Percentiles rank a stretch among this genome's conserved stretches.
These are phyloP conservation scores for Pocillopora damicornis DNA, from an alignment of 64 coral and sea anemone genomes.

Conservation along the genomic window DNA sequence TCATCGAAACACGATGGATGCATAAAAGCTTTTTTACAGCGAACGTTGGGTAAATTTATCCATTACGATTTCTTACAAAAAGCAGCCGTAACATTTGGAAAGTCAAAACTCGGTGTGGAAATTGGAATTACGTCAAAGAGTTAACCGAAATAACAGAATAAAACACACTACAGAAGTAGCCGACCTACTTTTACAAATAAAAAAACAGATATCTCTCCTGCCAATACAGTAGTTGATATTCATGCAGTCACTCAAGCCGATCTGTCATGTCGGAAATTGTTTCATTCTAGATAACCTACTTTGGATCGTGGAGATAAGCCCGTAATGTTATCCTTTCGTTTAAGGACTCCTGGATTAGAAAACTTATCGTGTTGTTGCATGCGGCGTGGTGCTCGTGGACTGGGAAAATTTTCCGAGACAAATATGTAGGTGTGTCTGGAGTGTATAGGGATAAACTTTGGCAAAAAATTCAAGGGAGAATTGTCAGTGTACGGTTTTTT, in stretches of 20 bases:
- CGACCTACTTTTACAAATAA: neutral
- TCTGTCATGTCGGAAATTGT: conserved; percentile 30
- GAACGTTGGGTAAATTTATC: neutral
- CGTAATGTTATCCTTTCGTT: conserved; percentile 27
- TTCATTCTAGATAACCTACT: conserved; percentile 13
- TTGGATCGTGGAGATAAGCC: conserved; percentile 23
- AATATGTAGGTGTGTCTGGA: neutral
- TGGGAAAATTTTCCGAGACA: neutral
- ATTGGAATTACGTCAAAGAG: neutral
- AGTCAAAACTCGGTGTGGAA: neutral
- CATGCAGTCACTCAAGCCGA: neutral
- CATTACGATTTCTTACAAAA: neutral
- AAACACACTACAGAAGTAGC: neutral
- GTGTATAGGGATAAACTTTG: neutral
- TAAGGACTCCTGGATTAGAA: conserved; percentile 26
- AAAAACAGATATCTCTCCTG: neutral
- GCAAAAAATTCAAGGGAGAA: neutral
- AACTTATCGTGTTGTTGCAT: conserved; percentile 15
- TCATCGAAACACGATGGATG: neutral
- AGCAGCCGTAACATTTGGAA: neutral
- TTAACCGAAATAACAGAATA: conserved; percentile 1
- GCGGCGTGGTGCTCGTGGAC: neutral
- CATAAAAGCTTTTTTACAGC: neutral
- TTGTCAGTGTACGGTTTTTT: neutral
- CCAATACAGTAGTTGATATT: neutral